Base-by-base conservation (phyloP, 2,888 invertebrate genomes). In the Ophonus ardosiacus region DNA sequence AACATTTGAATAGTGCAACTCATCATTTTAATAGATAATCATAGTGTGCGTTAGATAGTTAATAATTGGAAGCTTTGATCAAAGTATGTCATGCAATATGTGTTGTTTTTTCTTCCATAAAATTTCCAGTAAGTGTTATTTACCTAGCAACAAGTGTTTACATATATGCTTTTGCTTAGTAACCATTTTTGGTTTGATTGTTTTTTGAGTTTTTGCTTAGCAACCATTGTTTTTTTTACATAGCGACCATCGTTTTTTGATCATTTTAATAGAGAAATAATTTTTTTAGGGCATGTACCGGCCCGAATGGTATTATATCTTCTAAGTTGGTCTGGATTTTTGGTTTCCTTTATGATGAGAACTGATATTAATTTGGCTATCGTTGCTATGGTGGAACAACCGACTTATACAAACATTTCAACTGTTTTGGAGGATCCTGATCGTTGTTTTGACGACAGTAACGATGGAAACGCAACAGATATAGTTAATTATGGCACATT, bases 261-360 rank as follows among this genome's bases (percentile, higher is more conserved):
- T n/a, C n/a, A 31, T 31, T 31, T 31, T 31, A 4, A 31, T 31
- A 4, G 2, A 31, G 31, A 31, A 31, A 31, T 5, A 31, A 31
- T 31, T 5, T 31, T 88, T 88, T 21, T 86, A 91, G 92, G 91
- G 80, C 91, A 91, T 88, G 91, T 95, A 87, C 95, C 95, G 85
- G 95, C 95, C n/a, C 92, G 95, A 68, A 91, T 94, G 76, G 94
- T 95, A 51, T 91, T 95, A 38, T 95, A 95, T 90, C 92, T 95
- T 89, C 91, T 95, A 86, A 95, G 95, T 86, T 95, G 95, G 93
- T 93, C 94, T 40, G 95, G 95, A 74, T 95, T 95, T 88, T 91
- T 95, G 85, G 95, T 95, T 6, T 95, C 95, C 1, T 95, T 95
- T 88, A 95, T 95, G 95, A 95, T 95, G 95, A 92, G 95, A 78